Conservation (phyloP, 2,797 vertebrate species). For the Pipistrellus kuhlii region DNA sequence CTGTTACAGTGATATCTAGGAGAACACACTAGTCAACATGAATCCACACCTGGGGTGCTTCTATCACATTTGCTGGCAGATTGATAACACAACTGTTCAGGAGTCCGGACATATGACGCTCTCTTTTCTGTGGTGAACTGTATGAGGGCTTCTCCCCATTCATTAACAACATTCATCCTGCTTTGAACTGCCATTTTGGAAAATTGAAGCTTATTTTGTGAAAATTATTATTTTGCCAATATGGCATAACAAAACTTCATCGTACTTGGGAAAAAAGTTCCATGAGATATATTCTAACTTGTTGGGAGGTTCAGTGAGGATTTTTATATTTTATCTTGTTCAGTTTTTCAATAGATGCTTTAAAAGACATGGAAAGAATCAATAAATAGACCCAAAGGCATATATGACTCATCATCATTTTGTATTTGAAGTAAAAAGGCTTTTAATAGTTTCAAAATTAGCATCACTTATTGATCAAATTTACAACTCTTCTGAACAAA, state of each 20-base stretch:
- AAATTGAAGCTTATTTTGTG: slow-evolving; percentile 43
- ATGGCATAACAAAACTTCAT: neutral
- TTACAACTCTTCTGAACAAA: slow-evolving; percentile 2
- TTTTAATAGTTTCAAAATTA: slow-evolving; percentile 69
- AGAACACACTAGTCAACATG: neutral
- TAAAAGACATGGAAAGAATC: neutral
- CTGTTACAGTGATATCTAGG: neutral
- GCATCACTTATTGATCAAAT: slow-evolving; percentile 47
- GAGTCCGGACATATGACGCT: neutral
- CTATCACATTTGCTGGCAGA: neutral
- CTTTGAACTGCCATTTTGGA: neutral
- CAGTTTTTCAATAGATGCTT: slow-evolving; percentile 19
- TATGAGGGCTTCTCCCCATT: neutral
- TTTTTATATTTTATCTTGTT: slow-evolving; percentile 22
- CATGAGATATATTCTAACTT: slow-evolving; percentile 16
- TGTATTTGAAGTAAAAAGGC: slow-evolving; percentile 31
- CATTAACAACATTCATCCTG: neutral
- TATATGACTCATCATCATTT: slow-evolving; percentile 36
- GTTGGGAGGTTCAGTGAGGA: neutral
- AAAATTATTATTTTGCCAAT: slow-evolving; percentile 23
- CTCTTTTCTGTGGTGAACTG: neutral
- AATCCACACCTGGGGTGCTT: neutral
- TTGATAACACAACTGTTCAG: neutral
- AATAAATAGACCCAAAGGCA: neutral
- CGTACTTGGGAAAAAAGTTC: slow-evolving; percentile 18